Evolutionary conservation across 1,140 invertebrate species (phyloP), one percentile per base, ranked within the genome.

Genomic region (Leguminivora glycinivorella): DNA sequence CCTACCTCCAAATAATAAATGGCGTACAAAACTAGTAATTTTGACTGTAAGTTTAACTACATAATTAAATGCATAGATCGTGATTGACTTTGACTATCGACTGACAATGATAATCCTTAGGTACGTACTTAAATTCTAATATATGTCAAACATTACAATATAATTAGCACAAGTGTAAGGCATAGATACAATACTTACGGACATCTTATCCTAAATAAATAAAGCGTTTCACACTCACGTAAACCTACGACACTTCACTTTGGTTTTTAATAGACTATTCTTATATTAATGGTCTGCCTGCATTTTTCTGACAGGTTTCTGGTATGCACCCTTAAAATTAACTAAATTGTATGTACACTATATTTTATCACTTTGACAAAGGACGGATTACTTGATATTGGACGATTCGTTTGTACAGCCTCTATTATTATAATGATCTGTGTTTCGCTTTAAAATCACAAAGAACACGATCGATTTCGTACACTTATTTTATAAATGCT

Each of bases 181-280:
- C 19, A 52, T 22, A 19, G 47, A 52, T 22, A 6, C n/a, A n/a
- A 75, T 56, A 73, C 24, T 72, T 71, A 70, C 29, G 12, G 40
- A n/a, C 26, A 75, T 71, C 66, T 71, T 77, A 80, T 69, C 71
- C 71, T 76, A 77, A 79, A 88, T 88, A 86, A 87, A 89, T 88
- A 89, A 89, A 89, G 85, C 87, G 89, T 91, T 89, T 88, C 77
- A 89, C 83, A 85, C 85, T 87, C 81, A 82, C 87, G 84, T 91
- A 86, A 83, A 75, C 5, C 25, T 77, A 82, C 85, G 79, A 90
- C 82, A 89, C 79, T 84, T 83, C 76, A 89, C 88, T 91, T 91
- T 91, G 88, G 88, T 91, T 88, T 85, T 72, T 79, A 87, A 79
- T 84, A 79, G 81, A 88, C 84, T 86, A 73, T 71, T 68, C 67